Conservation (phyloP, 2,888 invertebrate genomes). For the Onthophagus sagittarius region DNA sequence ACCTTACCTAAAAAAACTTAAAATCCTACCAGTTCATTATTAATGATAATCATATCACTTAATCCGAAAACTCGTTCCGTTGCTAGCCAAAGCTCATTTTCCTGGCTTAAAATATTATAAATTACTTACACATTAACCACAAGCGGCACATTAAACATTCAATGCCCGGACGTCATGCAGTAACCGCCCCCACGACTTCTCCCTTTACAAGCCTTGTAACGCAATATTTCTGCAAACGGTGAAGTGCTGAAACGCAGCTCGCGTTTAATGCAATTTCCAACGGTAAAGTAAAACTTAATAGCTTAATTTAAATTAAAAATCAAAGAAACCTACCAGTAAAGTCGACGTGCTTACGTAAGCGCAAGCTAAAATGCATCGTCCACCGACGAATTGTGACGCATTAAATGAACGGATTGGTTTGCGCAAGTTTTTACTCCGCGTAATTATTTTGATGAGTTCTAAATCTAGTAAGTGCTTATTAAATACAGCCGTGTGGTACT, state of each 20-base stretch:
- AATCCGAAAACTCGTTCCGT: slow-evolving; percentile 23
- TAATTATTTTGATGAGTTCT: neutral
- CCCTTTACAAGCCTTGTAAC: neutral
- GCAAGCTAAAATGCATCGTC: neutral
- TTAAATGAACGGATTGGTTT: neutral
- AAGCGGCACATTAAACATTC: slow-evolving; percentile 24
- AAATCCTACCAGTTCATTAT: slow-evolving; percentile 14
- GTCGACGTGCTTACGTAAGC: neutral
- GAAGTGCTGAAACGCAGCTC: slow-evolving; percentile 5
- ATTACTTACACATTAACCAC: slow-evolving; percentile 26
- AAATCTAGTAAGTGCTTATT: neutral
- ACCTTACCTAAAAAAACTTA: neutral
- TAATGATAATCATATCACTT: slow-evolving; percentile 23
- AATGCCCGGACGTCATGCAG: slow-evolving; percentile 14
- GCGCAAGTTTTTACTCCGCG: neutral
- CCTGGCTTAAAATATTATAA: slow-evolving; percentile 24
- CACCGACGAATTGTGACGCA: neutral
- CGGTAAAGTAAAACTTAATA: slow-evolving; percentile 9
- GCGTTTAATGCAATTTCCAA: slow-evolving; percentile 6
- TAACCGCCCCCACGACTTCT: slow-evolving; percentile 1
- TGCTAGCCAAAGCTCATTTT: slow-evolving; percentile 22
- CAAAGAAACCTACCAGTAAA: neutral
- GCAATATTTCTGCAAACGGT: slow-evolving; percentile 4
- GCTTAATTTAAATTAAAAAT: slow-evolving; percentile 9
- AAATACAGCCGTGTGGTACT: neutral